Conservation (phyloP, 1,140 invertebrate genomes). For the Gonioctena quinquepunctata region DNA sequence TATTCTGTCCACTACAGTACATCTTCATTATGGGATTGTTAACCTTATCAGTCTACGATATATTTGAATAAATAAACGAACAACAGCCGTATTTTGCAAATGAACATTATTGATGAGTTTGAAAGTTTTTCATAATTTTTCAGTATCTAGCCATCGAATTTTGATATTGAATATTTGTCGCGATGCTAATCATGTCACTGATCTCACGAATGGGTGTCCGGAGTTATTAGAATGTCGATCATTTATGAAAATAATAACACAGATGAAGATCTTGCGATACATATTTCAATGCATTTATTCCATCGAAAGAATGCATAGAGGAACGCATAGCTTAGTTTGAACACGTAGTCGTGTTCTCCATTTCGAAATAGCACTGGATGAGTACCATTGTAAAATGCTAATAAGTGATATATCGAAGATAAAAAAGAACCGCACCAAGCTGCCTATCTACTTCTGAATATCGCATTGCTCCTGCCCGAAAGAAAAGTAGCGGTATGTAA, state of each 20-base stretch:
- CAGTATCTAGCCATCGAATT: too few species aligned
- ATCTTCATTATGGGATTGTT: too few species aligned
- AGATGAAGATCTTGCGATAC: neutral
- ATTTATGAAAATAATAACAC: too few species aligned
- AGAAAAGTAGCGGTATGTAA: neutral
- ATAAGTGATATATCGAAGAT: conserved; percentile 3
- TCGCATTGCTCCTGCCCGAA: neutral
- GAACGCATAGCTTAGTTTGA: neutral
- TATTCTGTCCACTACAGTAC: too few species aligned
- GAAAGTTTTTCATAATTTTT: too few species aligned
- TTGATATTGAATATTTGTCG: too few species aligned
- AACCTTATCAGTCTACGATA: too few species aligned
- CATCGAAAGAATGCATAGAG: neutral
- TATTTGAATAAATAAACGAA: too few species aligned
- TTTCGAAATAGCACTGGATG: neutral
- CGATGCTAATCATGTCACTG: too few species aligned
- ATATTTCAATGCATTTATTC: neutral
- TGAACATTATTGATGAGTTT: too few species aligned
- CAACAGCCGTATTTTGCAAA: too few species aligned
- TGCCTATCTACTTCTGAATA: neutral
- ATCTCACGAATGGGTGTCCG: too few species aligned
- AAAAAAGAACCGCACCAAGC: neutral
- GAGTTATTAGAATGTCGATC: neutral
- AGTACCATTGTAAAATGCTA: conserved; percentile 1
- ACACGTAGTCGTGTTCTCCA: neutral